Conservation (phyloP, 2,113 vertebrate genomes). For the Myotis brandtii region DNA sequence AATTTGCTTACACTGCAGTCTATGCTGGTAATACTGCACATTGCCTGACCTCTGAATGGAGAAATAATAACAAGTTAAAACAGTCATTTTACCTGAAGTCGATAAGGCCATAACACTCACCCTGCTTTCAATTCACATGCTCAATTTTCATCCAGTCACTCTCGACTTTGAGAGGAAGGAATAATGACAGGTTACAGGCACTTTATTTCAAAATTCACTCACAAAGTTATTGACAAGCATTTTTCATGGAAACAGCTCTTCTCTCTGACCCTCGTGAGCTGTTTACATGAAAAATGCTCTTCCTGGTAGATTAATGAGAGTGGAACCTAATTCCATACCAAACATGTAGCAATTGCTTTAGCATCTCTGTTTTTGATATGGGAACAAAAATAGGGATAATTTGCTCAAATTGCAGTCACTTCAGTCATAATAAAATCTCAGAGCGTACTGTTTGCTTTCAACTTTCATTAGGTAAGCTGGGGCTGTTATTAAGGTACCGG, state of each 20-base stretch:
- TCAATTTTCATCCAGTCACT: constrained; percentile 97
- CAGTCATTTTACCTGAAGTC: constrained; percentile 92
- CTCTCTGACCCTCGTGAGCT: constrained; percentile 89
- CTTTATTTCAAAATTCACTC: constrained; percentile 96
- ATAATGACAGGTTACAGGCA: constrained; percentile 96
- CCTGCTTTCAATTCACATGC: constrained; percentile 94
- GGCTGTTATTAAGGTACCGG: constrained; percentile 89
- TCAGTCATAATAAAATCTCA: constrained; percentile 90
- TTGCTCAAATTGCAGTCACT: constrained; percentile 89
- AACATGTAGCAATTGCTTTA: constrained; percentile 88
- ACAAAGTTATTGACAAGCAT: constrained; percentile 93
- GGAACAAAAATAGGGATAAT: constrained; percentile 90
- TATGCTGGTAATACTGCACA: constrained; percentile 88
- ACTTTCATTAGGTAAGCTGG: constrained; percentile 89
- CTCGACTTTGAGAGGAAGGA: constrained; percentile 92
- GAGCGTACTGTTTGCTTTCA: constrained; percentile 90
- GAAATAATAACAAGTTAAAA: constrained; percentile 95
- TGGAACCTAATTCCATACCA: constrained; percentile 91
- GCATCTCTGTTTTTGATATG: constrained; percentile 87
- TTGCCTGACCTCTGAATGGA: constrained; percentile 93
- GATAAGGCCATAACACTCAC: constrained; percentile 94
- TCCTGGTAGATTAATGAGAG: constrained; percentile 92
- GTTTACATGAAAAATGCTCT: constrained; percentile 92
- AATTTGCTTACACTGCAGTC: constrained; percentile 86
- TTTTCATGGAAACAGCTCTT: constrained; percentile 87